phyloP scores from a whole-genome alignment of 1,140 invertebrate genomes.

The Nephila pilipes region DNA sequence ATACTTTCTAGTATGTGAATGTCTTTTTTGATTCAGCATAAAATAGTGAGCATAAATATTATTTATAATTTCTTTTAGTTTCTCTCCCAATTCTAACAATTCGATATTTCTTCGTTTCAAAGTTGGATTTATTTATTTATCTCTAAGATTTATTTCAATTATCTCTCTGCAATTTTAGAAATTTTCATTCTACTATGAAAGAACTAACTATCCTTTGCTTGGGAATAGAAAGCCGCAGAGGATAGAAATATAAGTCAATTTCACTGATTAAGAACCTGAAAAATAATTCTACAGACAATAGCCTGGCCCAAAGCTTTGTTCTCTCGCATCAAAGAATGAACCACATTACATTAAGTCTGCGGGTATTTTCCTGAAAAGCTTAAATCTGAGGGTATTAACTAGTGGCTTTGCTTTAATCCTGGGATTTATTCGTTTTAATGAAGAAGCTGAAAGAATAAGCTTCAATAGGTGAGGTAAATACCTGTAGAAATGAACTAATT shows the following conservation, averaged over 20 bases:
- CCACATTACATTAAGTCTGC: background rate
- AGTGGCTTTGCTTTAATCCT: conserved; percentile 1
- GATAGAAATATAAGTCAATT: background rate
- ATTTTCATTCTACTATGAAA: background rate
- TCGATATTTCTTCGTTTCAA: too few species aligned
- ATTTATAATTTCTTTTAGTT: too few species aligned
- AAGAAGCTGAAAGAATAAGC: background rate
- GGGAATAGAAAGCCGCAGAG: background rate
- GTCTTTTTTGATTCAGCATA: too few species aligned
- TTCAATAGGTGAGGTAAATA: background rate
- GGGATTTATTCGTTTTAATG: conserved; percentile 15
- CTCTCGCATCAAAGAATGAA: background rate
- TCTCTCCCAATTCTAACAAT: too few species aligned
- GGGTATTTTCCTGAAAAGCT: conserved; percentile 25
- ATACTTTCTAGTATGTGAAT: too few species aligned
- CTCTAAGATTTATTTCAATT: background rate
- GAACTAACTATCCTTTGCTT: background rate
- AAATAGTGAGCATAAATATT: too few species aligned
- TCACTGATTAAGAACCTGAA: background rate
- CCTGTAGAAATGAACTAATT: background rate
- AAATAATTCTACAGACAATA: conserved; percentile 19
- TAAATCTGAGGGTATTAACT: background rate
- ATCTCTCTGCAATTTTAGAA: too few species aligned
- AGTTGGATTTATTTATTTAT: background rate
- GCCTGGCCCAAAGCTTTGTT: background rate